Percentiles rank a stretch among this genome's conserved stretches.
Evolutionary conservation across 2,888 invertebrate genomes (phyloP).

Genomic region (Spilosoma lubricipeda): DNA sequence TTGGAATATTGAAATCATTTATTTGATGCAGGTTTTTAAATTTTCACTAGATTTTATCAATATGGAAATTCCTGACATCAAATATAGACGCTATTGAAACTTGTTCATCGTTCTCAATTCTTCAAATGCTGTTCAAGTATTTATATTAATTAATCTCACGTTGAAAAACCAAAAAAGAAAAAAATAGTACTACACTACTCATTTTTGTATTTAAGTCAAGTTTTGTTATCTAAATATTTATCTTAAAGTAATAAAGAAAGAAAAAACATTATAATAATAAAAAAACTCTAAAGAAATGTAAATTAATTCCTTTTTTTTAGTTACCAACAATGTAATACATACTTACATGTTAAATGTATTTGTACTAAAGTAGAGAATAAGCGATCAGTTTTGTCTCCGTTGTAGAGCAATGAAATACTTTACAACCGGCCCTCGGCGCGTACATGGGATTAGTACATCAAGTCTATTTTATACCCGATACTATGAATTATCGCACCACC

Average conservation of each 20-base stretch:
- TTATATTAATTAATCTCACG: no score
- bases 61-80: neutral
- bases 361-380: conserved; percentile 57
- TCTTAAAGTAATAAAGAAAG: no score
- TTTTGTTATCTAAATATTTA: no score
- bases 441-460: conserved; percentile 75
- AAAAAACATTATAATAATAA: no score
- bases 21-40: neutral
- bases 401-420: conserved; percentile 71
- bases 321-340: neutral
- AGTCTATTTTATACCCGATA: conserved; percentile 62
- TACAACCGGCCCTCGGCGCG: conserved; percentile 68
- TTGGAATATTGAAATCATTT: neutral
- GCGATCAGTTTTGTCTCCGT: conserved; percentile 65
- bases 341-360: neutral
- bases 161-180: no score
- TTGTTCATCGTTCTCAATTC: neutral
- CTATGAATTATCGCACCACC: conserved; percentile 69
- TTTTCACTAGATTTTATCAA: neutral
- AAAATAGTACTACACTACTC: no score
- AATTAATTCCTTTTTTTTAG: neutral
- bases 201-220: no score
- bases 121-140: no score
- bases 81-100: neutral
- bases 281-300: neutral